Evolutionary conservation across 2,888 invertebrate species (phyloP).

Genomic region (Brachypterus glaber): DNA sequence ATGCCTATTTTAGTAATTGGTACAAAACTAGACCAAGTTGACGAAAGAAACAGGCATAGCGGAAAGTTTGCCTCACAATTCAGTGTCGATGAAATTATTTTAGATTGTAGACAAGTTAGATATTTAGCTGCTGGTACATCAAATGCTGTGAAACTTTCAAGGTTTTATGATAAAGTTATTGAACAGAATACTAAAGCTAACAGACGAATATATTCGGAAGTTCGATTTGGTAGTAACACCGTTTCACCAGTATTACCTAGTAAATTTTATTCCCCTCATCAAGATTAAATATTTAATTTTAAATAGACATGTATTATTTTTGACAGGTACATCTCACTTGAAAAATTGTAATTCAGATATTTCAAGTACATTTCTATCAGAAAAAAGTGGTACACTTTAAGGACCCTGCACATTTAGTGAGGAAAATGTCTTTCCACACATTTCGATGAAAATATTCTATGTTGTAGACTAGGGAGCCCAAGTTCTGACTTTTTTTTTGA

Average conservation of each 20-base stretch:
- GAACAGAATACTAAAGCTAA: conserved; percentile 43
- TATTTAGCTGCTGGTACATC: conserved; percentile 90
- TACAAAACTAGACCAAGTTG: conserved; percentile 81
- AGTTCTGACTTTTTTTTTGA: no score
- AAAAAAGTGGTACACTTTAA: no score
- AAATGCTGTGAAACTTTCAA: conserved; percentile 84
- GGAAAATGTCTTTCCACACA: no score
- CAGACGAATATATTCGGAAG: conserved; percentile 32
- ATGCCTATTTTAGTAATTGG: conserved; percentile 92
- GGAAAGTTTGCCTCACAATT: conserved; percentile 77
- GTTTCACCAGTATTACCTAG: conserved; percentile 33
- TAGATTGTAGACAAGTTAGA: conserved; percentile 64
- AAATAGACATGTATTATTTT: no score
- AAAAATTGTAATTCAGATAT: no score
- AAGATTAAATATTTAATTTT: conserved; percentile 22
- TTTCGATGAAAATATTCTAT: no score
- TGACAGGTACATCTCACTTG: no score
- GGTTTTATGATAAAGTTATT: conserved; percentile 87
- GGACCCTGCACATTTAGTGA: no score
- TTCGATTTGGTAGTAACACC: conserved; percentile 32
- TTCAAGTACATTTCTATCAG: no score
- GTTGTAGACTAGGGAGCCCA: no score
- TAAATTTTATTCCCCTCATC: conserved; percentile 37
- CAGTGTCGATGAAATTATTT: conserved; percentile 85
- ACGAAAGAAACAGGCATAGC: conserved; percentile 59